Base-by-base conservation (phyloP, 2,888 invertebrate genomes). In the Choristoneura rosaceana region DNA sequence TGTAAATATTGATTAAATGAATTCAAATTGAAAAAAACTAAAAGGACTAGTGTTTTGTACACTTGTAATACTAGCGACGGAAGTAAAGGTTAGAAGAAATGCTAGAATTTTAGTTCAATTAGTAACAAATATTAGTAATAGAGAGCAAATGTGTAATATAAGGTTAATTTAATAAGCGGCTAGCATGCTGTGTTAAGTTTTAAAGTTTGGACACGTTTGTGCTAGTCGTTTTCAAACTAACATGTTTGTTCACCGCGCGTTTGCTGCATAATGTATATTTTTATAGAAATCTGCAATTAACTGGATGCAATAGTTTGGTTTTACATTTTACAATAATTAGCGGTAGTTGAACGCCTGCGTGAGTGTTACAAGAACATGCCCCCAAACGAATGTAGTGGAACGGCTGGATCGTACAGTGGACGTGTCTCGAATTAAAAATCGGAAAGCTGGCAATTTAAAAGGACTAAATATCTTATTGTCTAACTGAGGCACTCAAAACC, bases 211-310 rank as follows among this genome's bases (percentile, higher is more conserved):
- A n/a, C 50, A 52, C 50, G 2, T 25, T 25, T 25, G 12, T 25
- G 55, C 55, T 55, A 52, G 50, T 9, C 47, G 52, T 52, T 52
- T 17, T 50, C 25, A 61, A 43, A 43, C 10, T 43, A 61, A 61
- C 14, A 17, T 52, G 9, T 10, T 50, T 65, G 14, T 9, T 41
- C 52, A 41, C 17, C 15, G 50, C 47, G 63, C 9, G 15, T 34
- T 65, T 65, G 10, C 45, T 25, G 64, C 52, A 17, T 52, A 15
- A 65, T 45, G 17, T 52, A 69, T 55, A 69, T 62, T 69, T 62
- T 62, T 62, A 33, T 62, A 61, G n/a, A 12, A 59, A 62, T 25
- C 10, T 38, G 3, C 14, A 38, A 50, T 38, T n/a, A 10, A 43
- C 15, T 5, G 33, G 41, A 25, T 25, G 25, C 33, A 55, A 69